Evolutionary conservation across 2,888 invertebrate genomes (phyloP), one percentile per base, ranked within the genome.

Genomic region (Anarsia innoxiella): DNA sequence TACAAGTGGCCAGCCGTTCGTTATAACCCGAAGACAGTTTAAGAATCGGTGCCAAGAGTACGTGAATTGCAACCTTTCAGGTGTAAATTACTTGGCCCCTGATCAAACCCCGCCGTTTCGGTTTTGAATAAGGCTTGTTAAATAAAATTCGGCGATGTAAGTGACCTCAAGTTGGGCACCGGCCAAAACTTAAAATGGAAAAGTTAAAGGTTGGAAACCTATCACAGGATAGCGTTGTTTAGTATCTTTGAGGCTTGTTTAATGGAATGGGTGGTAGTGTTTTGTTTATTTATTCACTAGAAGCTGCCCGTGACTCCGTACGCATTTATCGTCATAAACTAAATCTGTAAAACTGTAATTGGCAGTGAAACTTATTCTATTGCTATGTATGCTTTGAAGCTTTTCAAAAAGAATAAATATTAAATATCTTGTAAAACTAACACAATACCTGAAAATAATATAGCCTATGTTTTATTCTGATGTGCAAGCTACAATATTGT

Each of bases 21-120:
- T 25, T 25, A 25, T 25, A 25, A 25, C 25, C n/a, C 3, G n/a
- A 2, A n/a, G 25, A 25, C 58, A 59, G 62, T 69, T 68, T 67
- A 73, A 69, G 71, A 66, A 63, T 56, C 57, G 61, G 69, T 77
- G 78, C 78, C 77, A 78, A 75, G 61, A 73, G 25, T 60, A 58
- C 59, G 58, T 60, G 66, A 67, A 68, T 62, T 58, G 60, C 56
- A 51, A 65, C 65, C 63, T 66, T 64, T 59, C 63, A 63, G 66
- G 66, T 64, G 56, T 37, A 64, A 59, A 69, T 71, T 69, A 67
- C 69, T 75, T 73, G 73, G 72, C 71, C 52, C 52, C 53, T 56
- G 66, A 70, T 73, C 73, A 72, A 73, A 72, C 35, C 16, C 6
- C 15, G 14, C 39, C 16, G 27, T 57, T 56, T 57, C 53, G 53